These are phyloP conservation scores for Pseudolaguvia tuberculata DNA, from an alignment of 2,113 vertebrate genomes.

Conservation along the genomic window DNA sequence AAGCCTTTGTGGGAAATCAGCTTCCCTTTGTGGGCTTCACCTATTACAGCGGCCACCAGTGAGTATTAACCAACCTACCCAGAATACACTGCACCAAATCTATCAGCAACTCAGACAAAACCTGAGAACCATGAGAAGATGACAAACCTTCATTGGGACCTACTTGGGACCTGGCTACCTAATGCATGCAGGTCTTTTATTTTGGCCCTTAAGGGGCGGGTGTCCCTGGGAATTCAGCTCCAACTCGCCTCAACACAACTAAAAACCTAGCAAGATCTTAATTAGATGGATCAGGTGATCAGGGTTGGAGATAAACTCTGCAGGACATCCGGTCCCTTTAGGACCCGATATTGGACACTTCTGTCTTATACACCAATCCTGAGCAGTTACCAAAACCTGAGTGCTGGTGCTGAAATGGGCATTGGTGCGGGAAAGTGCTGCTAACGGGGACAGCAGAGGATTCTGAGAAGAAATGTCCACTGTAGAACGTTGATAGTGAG, in stretches of 20 bases:
- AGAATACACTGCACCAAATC: background rate
- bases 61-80: constrained; percentile 54
- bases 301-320: too few species aligned
- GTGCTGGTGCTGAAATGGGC: background rate
- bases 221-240: too few species aligned
- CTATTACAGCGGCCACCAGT: constrained; percentile 92
- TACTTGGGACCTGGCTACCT: too few species aligned
- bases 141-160: background rate
- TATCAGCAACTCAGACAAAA: background rate
- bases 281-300: too few species aligned
- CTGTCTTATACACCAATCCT: background rate
- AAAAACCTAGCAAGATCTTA: too few species aligned
- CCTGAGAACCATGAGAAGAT: background rate
- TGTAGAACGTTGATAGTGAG: too few species aligned
- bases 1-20: constrained; percentile 98
- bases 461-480: background rate
- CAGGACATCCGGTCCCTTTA: too few species aligned
- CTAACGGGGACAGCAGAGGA: background rate
- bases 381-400: background rate
- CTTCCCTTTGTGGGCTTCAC: constrained; percentile 98
- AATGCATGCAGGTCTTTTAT: too few species aligned
- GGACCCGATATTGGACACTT: too few species aligned
- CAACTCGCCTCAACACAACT: too few species aligned
- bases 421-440: too few species aligned
- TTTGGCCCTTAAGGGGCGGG: too few species aligned